A percentile compares a stretch with the other conserved stretches of the same genome.
phyloP scores from a whole-genome alignment of 2,888 invertebrate genomes.

The Acanthococcus lagerstroemiae region DNA sequence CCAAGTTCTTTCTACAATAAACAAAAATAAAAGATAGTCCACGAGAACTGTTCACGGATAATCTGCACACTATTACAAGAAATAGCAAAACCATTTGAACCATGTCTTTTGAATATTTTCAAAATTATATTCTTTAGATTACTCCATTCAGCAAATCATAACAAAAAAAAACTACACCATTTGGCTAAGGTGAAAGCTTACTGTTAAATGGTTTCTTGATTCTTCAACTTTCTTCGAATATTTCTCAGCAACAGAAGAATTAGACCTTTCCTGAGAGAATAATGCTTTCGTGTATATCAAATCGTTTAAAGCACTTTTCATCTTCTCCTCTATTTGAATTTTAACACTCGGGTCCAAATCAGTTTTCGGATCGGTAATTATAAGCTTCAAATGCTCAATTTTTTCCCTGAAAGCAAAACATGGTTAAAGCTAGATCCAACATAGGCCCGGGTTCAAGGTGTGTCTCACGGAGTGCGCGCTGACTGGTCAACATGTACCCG shows the following conservation, averaged over 20 bases:
- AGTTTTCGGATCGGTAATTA: constrained; percentile 16
- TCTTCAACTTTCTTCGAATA: constrained; percentile 17
- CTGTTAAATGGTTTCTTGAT: constrained; percentile 9
- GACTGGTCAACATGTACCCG: too few species aligned
- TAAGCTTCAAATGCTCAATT: constrained; percentile 10
- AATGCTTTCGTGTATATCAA: constrained; percentile 24
- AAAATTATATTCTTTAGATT: neutral
- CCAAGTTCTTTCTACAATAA: constrained; percentile 21
- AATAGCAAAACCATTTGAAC: too few species aligned
- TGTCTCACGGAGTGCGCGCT: too few species aligned
- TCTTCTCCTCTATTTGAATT: constrained; percentile 4
- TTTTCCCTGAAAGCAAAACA: constrained; percentile 17
- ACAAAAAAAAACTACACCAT: neutral
- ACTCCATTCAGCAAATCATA: too few species aligned
- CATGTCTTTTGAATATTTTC: neutral
- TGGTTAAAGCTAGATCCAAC: too few species aligned
- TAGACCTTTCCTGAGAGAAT: constrained; percentile 6
- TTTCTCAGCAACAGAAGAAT: constrained; percentile 22
- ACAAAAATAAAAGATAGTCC: neutral
- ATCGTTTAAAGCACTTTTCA: constrained; percentile 14
- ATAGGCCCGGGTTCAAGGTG: too few species aligned
- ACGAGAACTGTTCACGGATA: too few species aligned
- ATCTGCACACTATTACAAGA: too few species aligned
- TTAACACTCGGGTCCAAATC: constrained; percentile 4
- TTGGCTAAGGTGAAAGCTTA: neutral